A percentile compares a stretch with the other conserved stretches of the same genome.
phyloP scores from a whole-genome alignment of 2,797 vertebrate species.

The Phrynocephalus vlangalii region DNA sequence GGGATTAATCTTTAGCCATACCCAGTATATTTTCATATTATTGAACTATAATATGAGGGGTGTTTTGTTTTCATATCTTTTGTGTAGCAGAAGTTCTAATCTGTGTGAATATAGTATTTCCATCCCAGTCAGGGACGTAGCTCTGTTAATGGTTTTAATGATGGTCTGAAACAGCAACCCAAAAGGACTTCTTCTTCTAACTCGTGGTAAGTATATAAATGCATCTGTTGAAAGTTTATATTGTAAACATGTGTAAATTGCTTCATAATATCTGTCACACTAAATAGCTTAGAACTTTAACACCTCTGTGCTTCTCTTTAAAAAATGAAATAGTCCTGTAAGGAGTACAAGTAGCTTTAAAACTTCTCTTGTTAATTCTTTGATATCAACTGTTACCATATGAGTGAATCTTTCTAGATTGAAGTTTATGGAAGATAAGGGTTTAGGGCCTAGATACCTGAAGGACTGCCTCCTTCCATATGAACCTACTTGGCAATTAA shows the following conservation, averaged over 20 bases:
- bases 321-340: neutral
- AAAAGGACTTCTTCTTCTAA: neutral
- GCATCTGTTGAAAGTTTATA: neutral
- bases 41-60: neutral
- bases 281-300: neutral
- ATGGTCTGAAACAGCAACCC: neutral
- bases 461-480: too few species aligned
- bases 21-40: neutral
- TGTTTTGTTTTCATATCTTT: slow-evolving; percentile 23
- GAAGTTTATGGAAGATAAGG: neutral
- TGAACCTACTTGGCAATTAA: too few species aligned
- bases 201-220: slow-evolving; percentile 17
- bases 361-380: neutral
- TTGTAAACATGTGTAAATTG: neutral
- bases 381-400: neutral
- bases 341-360: neutral
- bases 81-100: neutral
- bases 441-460: too few species aligned
- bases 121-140: neutral
- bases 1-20: slow-evolving; percentile 18
- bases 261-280: neutral
- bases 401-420: neutral
- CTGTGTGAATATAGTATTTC: slow-evolving; percentile 12
- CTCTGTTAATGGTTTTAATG: neutral
- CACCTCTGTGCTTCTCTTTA: too few species aligned